A percentile compares a stretch with the other conserved stretches of the same genome.
Conservation (phyloP, 2,113 vertebrate species). For the Orcinus orca region DNA sequence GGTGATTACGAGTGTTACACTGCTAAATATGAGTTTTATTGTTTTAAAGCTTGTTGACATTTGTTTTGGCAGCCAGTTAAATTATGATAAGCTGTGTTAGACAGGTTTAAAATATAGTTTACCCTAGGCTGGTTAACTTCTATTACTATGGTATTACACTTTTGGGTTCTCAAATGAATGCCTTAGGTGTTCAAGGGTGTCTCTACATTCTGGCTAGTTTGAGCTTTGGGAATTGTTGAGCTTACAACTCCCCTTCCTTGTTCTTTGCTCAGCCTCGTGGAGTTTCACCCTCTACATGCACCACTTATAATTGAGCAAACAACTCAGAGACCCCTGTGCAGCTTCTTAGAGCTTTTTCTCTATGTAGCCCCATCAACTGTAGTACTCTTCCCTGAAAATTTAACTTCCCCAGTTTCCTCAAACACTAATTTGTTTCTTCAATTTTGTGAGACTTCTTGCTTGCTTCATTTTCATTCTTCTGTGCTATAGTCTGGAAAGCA, state of each 20-base stretch:
- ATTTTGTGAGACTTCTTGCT: background rate
- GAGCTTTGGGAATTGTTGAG: background rate
- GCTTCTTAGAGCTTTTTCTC: background rate
- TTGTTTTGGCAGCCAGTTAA: background rate
- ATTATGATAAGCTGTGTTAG: background rate
- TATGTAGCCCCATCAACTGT: background rate
- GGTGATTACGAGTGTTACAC: background rate
- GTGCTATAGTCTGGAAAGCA: background rate
- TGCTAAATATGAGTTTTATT: background rate
- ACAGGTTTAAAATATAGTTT: background rate
- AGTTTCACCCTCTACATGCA: background rate
- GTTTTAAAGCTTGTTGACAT: background rate
- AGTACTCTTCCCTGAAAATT: background rate
- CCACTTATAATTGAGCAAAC: background rate
- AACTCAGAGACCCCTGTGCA: background rate
- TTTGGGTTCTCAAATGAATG: background rate
- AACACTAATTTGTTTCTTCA: background rate
- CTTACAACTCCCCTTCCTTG: background rate
- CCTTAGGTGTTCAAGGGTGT: background rate
- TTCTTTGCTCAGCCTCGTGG: background rate
- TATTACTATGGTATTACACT: background rate
- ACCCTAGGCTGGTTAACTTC: background rate
- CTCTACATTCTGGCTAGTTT: background rate
- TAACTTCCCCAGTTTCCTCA: background rate
- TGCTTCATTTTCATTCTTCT: background rate